Evolutionary conservation across 1,140 invertebrate species (phyloP).

Genomic region (Polyergus mexicanus): DNA sequence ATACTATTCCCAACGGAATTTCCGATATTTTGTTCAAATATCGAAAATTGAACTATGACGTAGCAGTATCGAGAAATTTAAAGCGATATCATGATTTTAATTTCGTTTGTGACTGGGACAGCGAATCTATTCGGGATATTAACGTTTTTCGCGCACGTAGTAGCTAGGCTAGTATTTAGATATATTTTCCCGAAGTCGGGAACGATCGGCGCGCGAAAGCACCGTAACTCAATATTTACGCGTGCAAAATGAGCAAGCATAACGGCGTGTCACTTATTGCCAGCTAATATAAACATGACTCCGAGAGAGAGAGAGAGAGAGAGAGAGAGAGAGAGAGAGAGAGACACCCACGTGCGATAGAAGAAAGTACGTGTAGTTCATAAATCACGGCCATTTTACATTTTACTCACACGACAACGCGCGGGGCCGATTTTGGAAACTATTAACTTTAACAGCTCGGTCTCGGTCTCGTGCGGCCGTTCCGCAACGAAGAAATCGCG

Average conservation of each 20-base stretch:
- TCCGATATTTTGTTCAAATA: not conserved
- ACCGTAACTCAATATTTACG: conserved; percentile 73
- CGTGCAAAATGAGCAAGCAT: conserved; percentile 69
- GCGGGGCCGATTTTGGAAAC: conserved; percentile 47
- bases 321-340: conserved; percentile 58
- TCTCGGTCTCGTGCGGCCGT: not conserved
- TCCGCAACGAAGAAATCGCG: conserved; percentile 41
- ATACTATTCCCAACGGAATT: not conserved
- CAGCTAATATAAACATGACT: conserved; percentile 72
- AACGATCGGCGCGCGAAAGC: conserved; percentile 44
- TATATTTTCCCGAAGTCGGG: conserved; percentile 18
- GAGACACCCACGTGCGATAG: conserved; percentile 62
- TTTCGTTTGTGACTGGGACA: not conserved
- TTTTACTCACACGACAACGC: conserved; percentile 55
- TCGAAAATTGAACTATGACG: not conserved
- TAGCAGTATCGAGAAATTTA: not conserved
- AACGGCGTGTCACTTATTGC: conserved; percentile 72
- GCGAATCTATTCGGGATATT: not conserved
- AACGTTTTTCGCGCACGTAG: not conserved
- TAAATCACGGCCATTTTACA: conserved; percentile 72
- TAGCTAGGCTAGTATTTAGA: conserved; percentile 5
- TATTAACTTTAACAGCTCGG: conserved; percentile 37
- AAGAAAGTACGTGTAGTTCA: conserved; percentile 51
- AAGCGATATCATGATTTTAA: conserved; percentile 1
- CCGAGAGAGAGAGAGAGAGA: conserved; percentile 69